Conservation (phyloP, 2,113 vertebrate species). For the Ptilorrhoa leucosticta region DNA sequence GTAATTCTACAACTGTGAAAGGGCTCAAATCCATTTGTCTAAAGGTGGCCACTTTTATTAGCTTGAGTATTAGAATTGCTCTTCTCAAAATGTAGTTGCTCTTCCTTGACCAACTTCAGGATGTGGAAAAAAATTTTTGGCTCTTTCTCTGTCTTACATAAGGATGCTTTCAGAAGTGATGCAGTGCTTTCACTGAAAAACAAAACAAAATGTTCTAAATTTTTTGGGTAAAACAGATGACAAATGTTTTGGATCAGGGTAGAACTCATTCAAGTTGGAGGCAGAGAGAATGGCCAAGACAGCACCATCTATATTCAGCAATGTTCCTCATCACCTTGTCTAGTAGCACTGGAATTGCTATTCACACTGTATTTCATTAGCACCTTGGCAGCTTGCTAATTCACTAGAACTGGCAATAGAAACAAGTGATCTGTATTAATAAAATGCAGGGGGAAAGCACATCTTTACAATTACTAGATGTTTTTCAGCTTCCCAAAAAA, state of each 20-base stretch:
- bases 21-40: not conserved
- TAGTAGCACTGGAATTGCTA: not conserved
- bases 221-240: not conserved
- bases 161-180: not conserved
- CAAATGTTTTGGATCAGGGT: not conserved
- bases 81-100: not conserved
- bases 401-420: constrained; percentile 6
- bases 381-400: constrained; percentile 12
- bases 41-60: not conserved
- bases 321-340: not conserved
- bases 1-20: not conserved
- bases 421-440: constrained; percentile 27
- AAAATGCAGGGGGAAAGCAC: not conserved
- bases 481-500: not conserved
- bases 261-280: not conserved
- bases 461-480: not conserved
- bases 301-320: not conserved
- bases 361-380: constrained; percentile 13
- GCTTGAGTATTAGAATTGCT: not conserved
- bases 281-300: not conserved
- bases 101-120: not conserved
- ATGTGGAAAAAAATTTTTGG: not conserved
- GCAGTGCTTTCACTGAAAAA: not conserved
- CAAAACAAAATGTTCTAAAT: not conserved
- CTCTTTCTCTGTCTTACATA: not conserved